A percentile compares a stretch with the other conserved stretches of the same genome.
These are phyloP conservation scores for Phyllostomus hastatus DNA, from an alignment of 2,113 vertebrate genomes.

Conservation along the genomic window DNA sequence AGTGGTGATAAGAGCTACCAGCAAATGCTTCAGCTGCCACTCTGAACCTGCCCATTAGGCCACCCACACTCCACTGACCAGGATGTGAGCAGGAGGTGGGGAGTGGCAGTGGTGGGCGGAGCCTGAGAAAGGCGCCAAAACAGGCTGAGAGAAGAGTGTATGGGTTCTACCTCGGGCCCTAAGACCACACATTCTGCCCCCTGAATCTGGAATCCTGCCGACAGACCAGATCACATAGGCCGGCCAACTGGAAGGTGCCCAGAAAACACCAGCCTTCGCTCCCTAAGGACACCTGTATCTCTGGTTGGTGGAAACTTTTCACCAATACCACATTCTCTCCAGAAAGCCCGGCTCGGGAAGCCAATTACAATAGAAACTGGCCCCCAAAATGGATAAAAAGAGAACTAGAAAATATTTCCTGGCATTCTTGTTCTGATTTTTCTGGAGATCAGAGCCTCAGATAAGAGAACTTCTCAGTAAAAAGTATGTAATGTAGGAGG, in stretches of 20 bases:
- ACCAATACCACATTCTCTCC: background rate
- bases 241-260: background rate
- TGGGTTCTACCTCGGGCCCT: background rate
- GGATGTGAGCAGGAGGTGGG: background rate
- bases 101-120: background rate
- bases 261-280: background rate
- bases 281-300: background rate
- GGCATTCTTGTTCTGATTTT: slow-evolving; percentile 1
- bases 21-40: background rate
- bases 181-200: background rate
- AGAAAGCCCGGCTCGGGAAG: slow-evolving; percentile 13
- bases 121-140: background rate
- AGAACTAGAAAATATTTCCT: background rate
- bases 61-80: background rate
- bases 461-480: background rate
- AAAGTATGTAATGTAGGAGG: background rate
- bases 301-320: background rate
- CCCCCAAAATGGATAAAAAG: background rate
- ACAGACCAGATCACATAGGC: background rate
- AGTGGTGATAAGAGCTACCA: background rate
- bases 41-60: background rate
- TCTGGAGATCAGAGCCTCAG: background rate
- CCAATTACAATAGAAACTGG: background rate
- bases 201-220: background rate
- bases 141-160: background rate